phyloP scores from a whole-genome alignment of 2,797 vertebrate species.

The Coluber constrictor region DNA sequence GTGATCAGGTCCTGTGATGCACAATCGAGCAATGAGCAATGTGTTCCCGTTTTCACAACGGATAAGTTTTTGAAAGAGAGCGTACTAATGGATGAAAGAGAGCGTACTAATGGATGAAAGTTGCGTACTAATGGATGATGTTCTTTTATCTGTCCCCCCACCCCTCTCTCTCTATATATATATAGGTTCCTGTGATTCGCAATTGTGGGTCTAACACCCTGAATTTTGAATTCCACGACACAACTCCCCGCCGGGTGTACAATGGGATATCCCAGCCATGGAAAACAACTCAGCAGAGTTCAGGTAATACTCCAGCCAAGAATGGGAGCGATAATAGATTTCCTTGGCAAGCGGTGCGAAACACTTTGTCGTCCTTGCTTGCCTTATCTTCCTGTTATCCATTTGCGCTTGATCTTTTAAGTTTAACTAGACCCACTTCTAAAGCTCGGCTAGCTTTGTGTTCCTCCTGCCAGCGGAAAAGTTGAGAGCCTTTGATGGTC shows the following conservation, averaged over 20 bases:
- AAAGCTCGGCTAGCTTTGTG: neutral
- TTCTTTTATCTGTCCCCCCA: slow-evolving; percentile 2
- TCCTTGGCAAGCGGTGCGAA: neutral
- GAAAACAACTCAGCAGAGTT: slow-evolving; percentile 52
- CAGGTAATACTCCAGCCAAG: slow-evolving; percentile 52
- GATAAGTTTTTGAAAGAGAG: neutral
- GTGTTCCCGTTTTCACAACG: neutral
- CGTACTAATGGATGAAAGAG: too few species aligned
- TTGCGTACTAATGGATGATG: neutral
- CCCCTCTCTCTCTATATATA: neutral
- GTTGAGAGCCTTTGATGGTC: neutral
- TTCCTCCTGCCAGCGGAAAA: neutral
- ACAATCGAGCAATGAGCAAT: neutral
- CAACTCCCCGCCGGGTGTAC: slow-evolving; percentile 59
- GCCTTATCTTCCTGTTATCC: slow-evolving; percentile 7
- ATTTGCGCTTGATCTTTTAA: neutral
- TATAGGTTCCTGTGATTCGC: slow-evolving; percentile 77
- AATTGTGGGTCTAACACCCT: slow-evolving; percentile 75
- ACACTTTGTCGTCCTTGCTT: too few species aligned
- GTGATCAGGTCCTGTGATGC: too few species aligned
- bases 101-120: too few species aligned
- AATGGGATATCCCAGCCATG: slow-evolving; percentile 46
- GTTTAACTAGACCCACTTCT: neutral
- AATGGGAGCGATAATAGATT: neutral
- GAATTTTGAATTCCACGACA: slow-evolving; percentile 84